Base-by-base conservation (phyloP, 2,797 vertebrate species). In the Sebastes steindachneri region DNA sequence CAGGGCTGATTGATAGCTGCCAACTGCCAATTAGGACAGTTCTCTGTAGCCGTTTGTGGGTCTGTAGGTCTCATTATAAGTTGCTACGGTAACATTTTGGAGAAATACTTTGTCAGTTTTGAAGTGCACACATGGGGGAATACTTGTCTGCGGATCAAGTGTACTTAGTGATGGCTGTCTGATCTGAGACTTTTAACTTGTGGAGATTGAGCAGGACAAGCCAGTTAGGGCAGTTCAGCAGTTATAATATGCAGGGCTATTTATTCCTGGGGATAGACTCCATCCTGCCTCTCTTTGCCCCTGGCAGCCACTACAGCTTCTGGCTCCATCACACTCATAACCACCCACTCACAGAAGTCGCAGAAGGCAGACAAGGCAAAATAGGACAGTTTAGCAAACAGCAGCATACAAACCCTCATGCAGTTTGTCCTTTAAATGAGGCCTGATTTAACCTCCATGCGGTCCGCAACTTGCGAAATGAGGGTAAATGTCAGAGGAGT, bases 271-370 rank as follows among this genome's bases (percentile, higher is more conserved):
- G 81, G 73, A 86, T 72, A 57, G 48, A 74, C 70, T 70, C 51
- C 79, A 73, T 69, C 76, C 66, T 86, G 84, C 48, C 80, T 89
- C 70, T 76, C 88, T 83, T 86, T 88, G 82, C 88, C 89, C 80
- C 82, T 77, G 84, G 85, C 90, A 89, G 79, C 73, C 75, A 68
- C 80, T 83, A 86, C 82, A 88, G 82, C 68, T 77, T 88, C 77
- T 78, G 79, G 58, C 70, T 90, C 87, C 77, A 80, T 80, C 87
- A 83, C 75, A 85, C 64, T 89, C 71, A 70, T 51, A 83, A 64
- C 88, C 91, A 51, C 92, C 92, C 89, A 92, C 89, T 78, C 86
- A 28, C 62, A 77, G 33, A 87, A 79, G 83, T 73, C 82, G 77
- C 74, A 83, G 41, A 84, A 84, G 62, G 73, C 65, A 90, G 58